phyloP scores from a whole-genome alignment of 1,140 invertebrate genomes.

The Hycleus cichorii region DNA sequence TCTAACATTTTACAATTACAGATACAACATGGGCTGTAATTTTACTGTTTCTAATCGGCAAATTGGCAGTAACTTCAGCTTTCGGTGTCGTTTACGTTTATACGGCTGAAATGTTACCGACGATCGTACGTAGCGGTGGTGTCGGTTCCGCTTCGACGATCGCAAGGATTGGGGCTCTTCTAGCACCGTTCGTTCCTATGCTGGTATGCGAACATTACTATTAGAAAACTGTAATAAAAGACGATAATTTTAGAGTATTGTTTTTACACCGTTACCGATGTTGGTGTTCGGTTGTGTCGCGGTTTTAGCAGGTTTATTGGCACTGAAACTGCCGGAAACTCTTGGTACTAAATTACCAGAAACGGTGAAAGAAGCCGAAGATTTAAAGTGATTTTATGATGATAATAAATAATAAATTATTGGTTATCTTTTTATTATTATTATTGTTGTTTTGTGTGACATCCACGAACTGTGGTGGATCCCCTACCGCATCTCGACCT shows the following conservation, averaged over 20 bases:
- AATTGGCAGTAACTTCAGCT: constrained; percentile 53
- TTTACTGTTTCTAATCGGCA: constrained; percentile 54
- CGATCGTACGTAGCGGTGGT: constrained; percentile 49
- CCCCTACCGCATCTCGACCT: no score
- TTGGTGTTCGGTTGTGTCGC: constrained; percentile 48
- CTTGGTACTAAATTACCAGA: constrained; percentile 51
- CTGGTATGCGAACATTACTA: constrained; percentile 40
- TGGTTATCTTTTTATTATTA: no score
- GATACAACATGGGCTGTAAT: constrained; percentile 45
- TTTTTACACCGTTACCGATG: constrained; percentile 47
- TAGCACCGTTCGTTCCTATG: constrained; percentile 54
- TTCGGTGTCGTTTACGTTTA: constrained; percentile 56
- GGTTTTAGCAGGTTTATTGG: constrained; percentile 45
- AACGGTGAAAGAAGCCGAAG: constrained; percentile 43
- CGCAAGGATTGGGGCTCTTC: constrained; percentile 52
- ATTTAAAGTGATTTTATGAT: constrained; percentile 7
- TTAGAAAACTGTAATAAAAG: background rate
- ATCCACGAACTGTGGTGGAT: no score
- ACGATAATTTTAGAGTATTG: constrained; percentile 41
- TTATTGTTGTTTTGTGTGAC: no score
- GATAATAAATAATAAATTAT: background rate
- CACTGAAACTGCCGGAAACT: constrained; percentile 53
- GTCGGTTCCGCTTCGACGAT: constrained; percentile 53
- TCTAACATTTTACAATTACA: constrained; percentile 11
- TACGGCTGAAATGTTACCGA: constrained; percentile 57